Percentiles rank a stretch among this genome's conserved stretches.
Evolutionary conservation across 1,140 invertebrate species (phyloP).

Genomic region (Drosophila suzukii): DNA sequence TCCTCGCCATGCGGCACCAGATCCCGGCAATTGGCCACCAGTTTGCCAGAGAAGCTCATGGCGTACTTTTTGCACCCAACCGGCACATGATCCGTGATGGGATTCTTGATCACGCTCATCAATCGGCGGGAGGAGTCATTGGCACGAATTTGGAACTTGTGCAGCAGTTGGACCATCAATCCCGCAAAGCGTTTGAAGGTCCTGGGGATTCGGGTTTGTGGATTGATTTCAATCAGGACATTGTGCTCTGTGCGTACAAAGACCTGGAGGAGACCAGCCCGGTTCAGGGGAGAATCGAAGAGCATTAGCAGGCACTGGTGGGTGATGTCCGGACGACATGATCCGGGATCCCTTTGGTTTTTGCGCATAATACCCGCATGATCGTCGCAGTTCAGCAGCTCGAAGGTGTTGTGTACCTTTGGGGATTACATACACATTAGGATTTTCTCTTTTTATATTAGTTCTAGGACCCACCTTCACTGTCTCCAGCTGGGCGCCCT

Average conservation of each 20-base stretch:
- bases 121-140: constrained; percentile 95
- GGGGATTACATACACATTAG: constrained; percentile 34
- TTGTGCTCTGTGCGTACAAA: constrained; percentile 98
- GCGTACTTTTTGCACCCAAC: constrained; percentile 96
- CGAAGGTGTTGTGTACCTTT: constrained; percentile 95
- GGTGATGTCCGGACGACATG: constrained; percentile 96
- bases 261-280: constrained; percentile 95
- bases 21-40: constrained; percentile 91
- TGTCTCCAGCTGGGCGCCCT: constrained; percentile 97
- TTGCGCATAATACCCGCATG: constrained; percentile 93
- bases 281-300: constrained; percentile 97
- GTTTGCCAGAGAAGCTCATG: constrained; percentile 95
- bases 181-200: constrained; percentile 99
- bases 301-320: constrained; percentile 98
- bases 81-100: constrained; percentile 97
- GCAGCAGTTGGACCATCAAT: constrained; percentile 98
- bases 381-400: constrained; percentile 97
- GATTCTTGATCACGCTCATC: constrained; percentile 99
- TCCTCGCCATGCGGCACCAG: constrained; percentile 88
- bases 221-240: constrained; percentile 99
- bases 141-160: constrained; percentile 96
- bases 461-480: constrained; percentile 90
- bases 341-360: constrained; percentile 92
- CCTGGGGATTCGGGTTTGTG: constrained; percentile 98
- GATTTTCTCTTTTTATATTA: background rate